These are phyloP conservation scores for Drosophila nigritarsus DNA, from an alignment of 2,888 invertebrate species.

Conservation along the genomic window DNA sequence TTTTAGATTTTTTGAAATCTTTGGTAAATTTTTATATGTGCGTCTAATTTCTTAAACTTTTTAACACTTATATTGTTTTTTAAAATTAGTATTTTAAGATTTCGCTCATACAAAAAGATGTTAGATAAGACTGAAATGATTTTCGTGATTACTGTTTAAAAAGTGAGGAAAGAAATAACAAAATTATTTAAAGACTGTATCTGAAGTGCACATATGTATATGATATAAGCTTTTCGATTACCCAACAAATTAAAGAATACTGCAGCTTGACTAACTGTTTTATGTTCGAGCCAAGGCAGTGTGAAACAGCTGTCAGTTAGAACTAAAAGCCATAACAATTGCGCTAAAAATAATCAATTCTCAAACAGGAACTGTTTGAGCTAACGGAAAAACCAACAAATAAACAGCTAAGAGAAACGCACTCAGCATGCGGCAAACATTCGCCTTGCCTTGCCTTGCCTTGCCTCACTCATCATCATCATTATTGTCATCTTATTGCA, in stretches of 20 bases:
- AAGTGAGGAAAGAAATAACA: neutral
- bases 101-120: neutral
- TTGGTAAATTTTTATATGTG: neutral
- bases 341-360: conserved; percentile 52
- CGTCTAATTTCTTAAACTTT: too few relatives aligned
- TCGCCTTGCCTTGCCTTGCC: conserved; percentile 10
- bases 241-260: neutral
- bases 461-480: conserved; percentile 16
- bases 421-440: conserved; percentile 25
- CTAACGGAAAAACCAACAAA: conserved; percentile 61
- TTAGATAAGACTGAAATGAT: neutral
- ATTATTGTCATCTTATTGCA: conserved; percentile 17
- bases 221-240: neutral
- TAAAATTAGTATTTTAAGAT: neutral
- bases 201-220: neutral
- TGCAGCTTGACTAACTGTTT: conserved; percentile 11
- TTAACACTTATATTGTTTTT: too few relatives aligned
- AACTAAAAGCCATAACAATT: conserved; percentile 18
- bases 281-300: conserved; percentile 7
- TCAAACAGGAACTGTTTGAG: conserved; percentile 60
- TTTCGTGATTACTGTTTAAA: neutral
- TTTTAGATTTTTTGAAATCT: neutral
- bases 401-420: conserved; percentile 14
- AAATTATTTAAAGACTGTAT: neutral
- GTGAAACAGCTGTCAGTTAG: neutral